Percentiles rank a stretch among this genome's conserved stretches.
Evolutionary conservation across 2,797 vertebrate genomes (phyloP).

Genomic region (Melanotaenia nigrans): DNA sequence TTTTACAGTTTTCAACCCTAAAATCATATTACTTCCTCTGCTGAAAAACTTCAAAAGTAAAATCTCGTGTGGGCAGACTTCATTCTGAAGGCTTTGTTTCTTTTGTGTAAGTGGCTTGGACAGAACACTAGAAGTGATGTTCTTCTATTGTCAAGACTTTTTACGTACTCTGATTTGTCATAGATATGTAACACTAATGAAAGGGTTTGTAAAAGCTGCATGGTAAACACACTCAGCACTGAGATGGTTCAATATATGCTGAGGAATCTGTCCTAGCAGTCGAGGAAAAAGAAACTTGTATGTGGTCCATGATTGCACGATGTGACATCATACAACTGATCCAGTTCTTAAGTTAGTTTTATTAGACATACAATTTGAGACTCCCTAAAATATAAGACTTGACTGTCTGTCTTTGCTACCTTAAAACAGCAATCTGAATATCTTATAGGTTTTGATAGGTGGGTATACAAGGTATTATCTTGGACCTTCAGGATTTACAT

Average conservation of each 20-base stretch:
- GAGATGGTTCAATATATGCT: constrained; percentile 10
- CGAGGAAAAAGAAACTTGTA: constrained; percentile 13
- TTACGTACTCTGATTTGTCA: constrained; percentile 14
- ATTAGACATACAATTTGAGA: not conserved
- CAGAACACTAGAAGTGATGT: constrained; percentile 23
- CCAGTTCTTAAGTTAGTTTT: not conserved
- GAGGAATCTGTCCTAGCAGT: not conserved
- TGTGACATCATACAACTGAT: constrained; percentile 15
- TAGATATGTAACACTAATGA: constrained; percentile 19
- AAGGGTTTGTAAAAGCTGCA: constrained; percentile 7
- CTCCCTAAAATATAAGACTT: not conserved
- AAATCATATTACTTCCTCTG: constrained; percentile 31
- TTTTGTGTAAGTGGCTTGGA: constrained; percentile 34
- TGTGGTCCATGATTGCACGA: constrained; percentile 10
- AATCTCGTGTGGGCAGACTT: constrained; percentile 39
- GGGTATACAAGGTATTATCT: not conserved
- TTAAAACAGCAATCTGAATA: not conserved
- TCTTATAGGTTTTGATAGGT: not conserved
- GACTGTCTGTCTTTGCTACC: not conserved
- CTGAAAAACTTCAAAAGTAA: constrained; percentile 40
- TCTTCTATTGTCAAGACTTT: constrained; percentile 23
- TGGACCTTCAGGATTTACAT: not conserved
- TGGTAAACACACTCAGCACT: not conserved
- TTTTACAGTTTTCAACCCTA: constrained; percentile 25
- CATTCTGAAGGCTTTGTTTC: constrained; percentile 35